Base-by-base conservation (phyloP, 2,797 vertebrate species). In the Enteromius anoplus region DNA sequence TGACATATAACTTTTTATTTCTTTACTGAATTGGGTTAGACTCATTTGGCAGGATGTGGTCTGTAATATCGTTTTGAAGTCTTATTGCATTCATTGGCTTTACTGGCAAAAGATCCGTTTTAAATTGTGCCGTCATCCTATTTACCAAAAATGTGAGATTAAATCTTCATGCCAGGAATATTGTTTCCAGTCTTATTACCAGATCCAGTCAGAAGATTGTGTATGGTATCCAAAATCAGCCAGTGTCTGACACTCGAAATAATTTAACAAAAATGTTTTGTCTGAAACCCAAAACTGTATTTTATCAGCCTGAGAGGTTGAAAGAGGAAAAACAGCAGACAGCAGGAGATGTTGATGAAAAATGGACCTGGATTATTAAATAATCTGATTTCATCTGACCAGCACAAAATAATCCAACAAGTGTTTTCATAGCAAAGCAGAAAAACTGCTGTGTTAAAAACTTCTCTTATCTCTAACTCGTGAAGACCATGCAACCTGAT, bases 41-140 rank as follows among this genome's bases (percentile, higher is more conserved):
- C 42, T 72, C 10, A 17, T 75, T 12, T 37, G 55, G 58, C 65
- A 62, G 47, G 47, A 66, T 76, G 7, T 34, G 76, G n/a, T 84
- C 71, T 45, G 49, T 88, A 70, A 84, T 82, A 45, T 84, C 6
- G 12, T 62, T 4, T 26, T 62, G 15, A 62, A 21, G 32, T 37
- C 64, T 66, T 11, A 11, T 37, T 66, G 64, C 15, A 8, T 66
- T 37, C 19, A 37, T 68, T 51, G 40, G 51, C 78, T 84, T 66
- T 21, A 34, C 32, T 80, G 73, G 21, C 68, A 49, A 55, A 37
- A 66, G 32, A 37, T 11, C 64, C 0, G 19, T 37, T 66, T 66
- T 37, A 11, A 66, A 62, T 15, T 7, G 26, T 62, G 26, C 23
- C 12, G 11, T 14, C 23, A 29, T 26, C 26, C 10, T 29, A 15